phyloP scores from a whole-genome alignment of 2,797 vertebrate species.

The Graptemys geographica region DNA sequence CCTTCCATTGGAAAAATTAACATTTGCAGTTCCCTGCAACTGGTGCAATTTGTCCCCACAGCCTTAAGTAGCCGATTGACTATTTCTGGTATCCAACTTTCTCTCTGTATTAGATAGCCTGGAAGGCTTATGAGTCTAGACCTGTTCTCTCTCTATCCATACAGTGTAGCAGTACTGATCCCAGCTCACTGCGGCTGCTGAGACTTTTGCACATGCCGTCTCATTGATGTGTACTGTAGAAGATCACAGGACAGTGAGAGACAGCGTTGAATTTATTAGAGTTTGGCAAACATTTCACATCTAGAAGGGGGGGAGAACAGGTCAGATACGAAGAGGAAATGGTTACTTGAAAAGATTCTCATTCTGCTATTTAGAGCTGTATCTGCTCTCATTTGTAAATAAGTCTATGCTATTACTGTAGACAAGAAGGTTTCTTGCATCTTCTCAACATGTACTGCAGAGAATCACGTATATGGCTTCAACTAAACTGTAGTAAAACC shows the following conservation, averaged over 20 bases:
- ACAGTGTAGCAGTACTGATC: neutral
- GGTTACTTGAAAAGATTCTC: constrained; percentile 1
- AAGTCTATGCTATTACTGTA: neutral
- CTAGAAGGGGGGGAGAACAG: neutral
- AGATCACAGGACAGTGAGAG: neutral
- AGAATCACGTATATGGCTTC: neutral
- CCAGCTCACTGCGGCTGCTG: neutral
- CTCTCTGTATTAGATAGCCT: neutral
- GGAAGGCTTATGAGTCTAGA: neutral
- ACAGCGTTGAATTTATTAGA: neutral
- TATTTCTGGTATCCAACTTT: neutral
- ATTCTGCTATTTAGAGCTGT: constrained; percentile 39
- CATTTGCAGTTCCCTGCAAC: neutral
- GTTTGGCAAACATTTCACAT: neutral
- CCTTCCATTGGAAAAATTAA: neutral
- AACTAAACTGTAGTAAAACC: constrained; percentile 38
- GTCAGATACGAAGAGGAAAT: constrained; percentile 51
- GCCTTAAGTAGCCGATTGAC: constrained; percentile 3
- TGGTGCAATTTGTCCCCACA: constrained; percentile 15
- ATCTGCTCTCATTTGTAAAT: constrained; percentile 62
- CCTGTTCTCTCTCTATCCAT: neutral
- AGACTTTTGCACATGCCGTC: neutral
- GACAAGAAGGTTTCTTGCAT: neutral
- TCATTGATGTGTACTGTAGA: neutral
- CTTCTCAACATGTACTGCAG: constrained; percentile 10